These are phyloP conservation scores for Cinclus mexicanus DNA, from an alignment of 2,113 vertebrate species.

Conservation along the genomic window DNA sequence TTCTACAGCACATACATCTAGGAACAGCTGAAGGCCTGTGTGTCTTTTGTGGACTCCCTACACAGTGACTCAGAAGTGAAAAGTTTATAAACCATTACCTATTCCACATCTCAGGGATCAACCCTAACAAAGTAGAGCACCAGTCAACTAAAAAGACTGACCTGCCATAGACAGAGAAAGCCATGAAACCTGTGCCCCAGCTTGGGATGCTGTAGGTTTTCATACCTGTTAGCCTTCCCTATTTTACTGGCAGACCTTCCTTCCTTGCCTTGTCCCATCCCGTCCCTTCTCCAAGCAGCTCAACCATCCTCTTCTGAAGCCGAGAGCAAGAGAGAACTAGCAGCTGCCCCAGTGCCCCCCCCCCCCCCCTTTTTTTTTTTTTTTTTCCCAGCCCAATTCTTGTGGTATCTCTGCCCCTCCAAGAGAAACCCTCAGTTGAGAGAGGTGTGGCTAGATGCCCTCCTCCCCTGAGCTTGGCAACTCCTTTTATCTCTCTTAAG, in stretches of 20 bases:
- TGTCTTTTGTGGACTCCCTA: not conserved
- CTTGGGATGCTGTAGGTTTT: too few relatives aligned
- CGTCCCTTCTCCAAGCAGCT: not conserved
- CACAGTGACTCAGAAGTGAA: not conserved
- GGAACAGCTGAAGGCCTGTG: not conserved
- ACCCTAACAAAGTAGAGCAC: not conserved
- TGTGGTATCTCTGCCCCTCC: not conserved
- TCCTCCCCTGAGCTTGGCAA: not conserved
- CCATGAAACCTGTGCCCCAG: not conserved
- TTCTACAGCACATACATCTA: not conserved
- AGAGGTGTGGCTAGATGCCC: not conserved
- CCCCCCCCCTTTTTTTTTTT: too few relatives aligned
- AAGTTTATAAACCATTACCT: not conserved
- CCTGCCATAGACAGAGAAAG: not conserved
- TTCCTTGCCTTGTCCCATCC: too few relatives aligned
- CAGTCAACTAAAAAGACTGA: not conserved
- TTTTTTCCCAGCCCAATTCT: not conserved
- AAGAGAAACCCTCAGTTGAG: too few relatives aligned
- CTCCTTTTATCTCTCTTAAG: not conserved
- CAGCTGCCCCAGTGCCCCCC: not conserved
- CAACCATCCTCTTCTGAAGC: not conserved
- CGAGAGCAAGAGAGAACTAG: not conserved
- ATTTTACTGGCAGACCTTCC: too few relatives aligned
- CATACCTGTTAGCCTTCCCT: too few relatives aligned
- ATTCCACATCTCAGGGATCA: not conserved